Conservation (phyloP, 30 jellyfish, hydroid and myxozoan species). For the Morbakka virulenta region DNA sequence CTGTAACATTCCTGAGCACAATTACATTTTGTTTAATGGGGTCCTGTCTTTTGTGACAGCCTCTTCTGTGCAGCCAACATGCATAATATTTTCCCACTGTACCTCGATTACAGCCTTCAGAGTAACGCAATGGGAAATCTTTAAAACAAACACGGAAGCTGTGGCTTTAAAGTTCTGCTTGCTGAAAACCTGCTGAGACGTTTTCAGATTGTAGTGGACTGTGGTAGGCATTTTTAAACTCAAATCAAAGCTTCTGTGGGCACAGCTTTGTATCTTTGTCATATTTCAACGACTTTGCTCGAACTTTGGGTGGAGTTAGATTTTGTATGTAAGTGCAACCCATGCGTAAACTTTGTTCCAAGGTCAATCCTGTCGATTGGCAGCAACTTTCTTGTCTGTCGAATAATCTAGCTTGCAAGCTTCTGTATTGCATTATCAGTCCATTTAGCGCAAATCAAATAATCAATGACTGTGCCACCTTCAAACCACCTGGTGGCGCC, state of each 20-base stretch:
- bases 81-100: slow-evolving; percentile 43
- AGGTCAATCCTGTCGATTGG: slow-evolving; percentile 19
- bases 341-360: slow-evolving; percentile 47
- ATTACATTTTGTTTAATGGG: slow-evolving; percentile 21
- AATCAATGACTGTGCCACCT: too few species aligned
- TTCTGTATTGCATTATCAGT: slow-evolving; percentile 21
- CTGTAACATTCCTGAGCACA: too few species aligned
- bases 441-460: not conserved
- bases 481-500: too few species aligned
- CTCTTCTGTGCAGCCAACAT: slow-evolving; percentile 56
- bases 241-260: slow-evolving; percentile 49
- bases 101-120: slow-evolving; percentile 19
- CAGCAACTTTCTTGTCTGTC: slow-evolving; percentile 22
- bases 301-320: not conserved
- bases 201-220: slow-evolving; percentile 37
- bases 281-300: slow-evolving; percentile 5
- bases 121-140: slow-evolving; percentile 55
- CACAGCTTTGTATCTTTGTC: slow-evolving; percentile 24
- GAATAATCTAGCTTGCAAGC: slow-evolving; percentile 32
- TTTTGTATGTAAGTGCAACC: slow-evolving; percentile 4
- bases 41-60: slow-evolving; percentile 18
- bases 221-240: slow-evolving; percentile 52
- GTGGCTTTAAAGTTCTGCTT: slow-evolving; percentile 37
- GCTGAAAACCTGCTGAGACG: slow-evolving; percentile 54
- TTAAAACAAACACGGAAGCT: slow-evolving; percentile 31